A percentile compares a stretch with the other conserved stretches of the same genome.
phyloP scores from a whole-genome alignment of 2,113 vertebrate genomes.

The Aix galericulata region DNA sequence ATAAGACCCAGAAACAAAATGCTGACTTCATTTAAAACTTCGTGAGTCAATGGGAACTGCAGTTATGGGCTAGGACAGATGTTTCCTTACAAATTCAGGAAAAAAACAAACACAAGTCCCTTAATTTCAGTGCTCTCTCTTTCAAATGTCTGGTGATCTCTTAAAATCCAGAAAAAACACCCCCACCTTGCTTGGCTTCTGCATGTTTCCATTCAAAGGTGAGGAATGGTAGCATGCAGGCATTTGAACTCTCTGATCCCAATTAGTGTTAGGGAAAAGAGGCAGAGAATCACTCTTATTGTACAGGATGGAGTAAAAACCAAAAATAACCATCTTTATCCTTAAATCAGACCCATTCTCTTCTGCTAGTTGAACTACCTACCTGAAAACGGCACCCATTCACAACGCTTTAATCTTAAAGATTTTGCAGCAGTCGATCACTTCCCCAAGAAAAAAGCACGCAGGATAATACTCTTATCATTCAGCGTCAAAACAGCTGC shows the following conservation, averaged over 20 bases:
- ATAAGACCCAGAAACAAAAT: neutral
- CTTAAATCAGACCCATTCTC: constrained; percentile 35
- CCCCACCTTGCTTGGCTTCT: neutral
- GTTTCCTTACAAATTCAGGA: neutral
- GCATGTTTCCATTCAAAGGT: neutral
- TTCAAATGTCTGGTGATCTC: neutral
- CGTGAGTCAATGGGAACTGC: neutral
- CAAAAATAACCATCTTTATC: constrained; percentile 6
- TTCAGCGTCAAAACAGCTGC: neutral
- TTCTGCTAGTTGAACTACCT: neutral
- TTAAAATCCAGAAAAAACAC: neutral
- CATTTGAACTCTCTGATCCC: neutral
- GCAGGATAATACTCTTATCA: neutral
- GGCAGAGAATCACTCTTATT: neutral
- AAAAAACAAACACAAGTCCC: neutral
- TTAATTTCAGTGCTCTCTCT: neutral
- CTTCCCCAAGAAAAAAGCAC: neutral
- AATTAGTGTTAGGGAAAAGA: neutral
- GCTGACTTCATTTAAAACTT: neutral
- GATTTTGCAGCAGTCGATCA: neutral
- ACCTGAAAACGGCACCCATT: constrained; percentile 24
- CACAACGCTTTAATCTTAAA: neutral
- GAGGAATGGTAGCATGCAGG: neutral
- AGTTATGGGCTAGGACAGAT: neutral
- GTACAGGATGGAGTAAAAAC: neutral